These are phyloP conservation scores for Oligia latruncula DNA, from an alignment of 2,888 invertebrate species.

Conservation along the genomic window DNA sequence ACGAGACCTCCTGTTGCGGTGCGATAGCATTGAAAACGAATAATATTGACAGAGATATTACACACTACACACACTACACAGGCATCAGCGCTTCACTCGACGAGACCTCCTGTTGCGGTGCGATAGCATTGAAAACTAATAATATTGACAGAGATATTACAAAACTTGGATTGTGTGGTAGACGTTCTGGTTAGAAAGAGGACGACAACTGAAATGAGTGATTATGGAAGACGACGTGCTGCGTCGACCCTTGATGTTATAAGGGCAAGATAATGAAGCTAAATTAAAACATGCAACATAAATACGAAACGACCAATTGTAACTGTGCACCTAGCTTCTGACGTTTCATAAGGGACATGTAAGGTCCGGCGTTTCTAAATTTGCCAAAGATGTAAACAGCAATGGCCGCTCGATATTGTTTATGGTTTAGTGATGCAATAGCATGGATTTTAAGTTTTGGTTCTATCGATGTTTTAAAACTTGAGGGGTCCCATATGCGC, in stretches of 20 bases:
- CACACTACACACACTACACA: background rate
- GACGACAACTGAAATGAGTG: background rate
- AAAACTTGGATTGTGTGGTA: background rate
- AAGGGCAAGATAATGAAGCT: background rate
- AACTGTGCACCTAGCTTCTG: too few species aligned
- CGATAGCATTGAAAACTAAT: background rate
- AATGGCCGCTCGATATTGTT: too few species aligned
- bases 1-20: too few species aligned
- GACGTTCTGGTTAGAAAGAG: background rate
- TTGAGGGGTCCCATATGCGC: too few species aligned
- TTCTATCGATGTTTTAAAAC: too few species aligned
- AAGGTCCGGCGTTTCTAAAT: too few species aligned
- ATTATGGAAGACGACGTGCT: background rate
- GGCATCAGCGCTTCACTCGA: too few species aligned
- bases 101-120: too few species aligned
- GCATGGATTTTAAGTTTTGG: too few species aligned
- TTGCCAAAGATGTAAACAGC: too few species aligned
- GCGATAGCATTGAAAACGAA: background rate
- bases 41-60: background rate
- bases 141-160: background rate
- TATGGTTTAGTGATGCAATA: too few species aligned
- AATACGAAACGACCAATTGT: background rate
- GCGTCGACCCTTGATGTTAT: background rate
- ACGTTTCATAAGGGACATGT: too few species aligned
- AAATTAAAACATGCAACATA: background rate